Percentiles rank a stretch among this genome's conserved stretches.
Evolutionary conservation across 2,797 vertebrate genomes (phyloP).

Genomic region (Spinus olivaceus): DNA sequence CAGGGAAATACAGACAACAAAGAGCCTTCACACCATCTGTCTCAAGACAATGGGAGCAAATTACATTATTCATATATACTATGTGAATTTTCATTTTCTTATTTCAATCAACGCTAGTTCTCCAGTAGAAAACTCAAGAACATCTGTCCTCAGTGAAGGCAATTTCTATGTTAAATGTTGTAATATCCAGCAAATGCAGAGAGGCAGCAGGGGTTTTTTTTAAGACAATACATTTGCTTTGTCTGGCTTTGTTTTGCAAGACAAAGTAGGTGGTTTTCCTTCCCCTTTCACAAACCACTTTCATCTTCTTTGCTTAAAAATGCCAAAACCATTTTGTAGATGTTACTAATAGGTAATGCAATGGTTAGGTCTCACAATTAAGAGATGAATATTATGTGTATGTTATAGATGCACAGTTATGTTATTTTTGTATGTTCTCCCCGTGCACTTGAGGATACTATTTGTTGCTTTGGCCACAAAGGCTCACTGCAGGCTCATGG

Average conservation of each 20-base stretch:
- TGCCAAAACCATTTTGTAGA: not conserved
- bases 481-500: too few species aligned
- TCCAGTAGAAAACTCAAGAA: not conserved
- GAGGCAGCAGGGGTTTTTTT: not conserved
- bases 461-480: not conserved
- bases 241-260: constrained; percentile 13
- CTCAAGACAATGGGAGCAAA: constrained; percentile 4
- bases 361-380: not conserved
- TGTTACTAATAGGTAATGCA: not conserved
- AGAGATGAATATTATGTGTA: not conserved
- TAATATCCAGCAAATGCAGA: not conserved
- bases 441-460: not conserved
- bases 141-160: not conserved
- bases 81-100: not conserved
- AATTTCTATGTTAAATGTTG: not conserved
- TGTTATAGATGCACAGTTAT: not conserved
- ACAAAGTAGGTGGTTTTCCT: not conserved
- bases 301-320: not conserved
- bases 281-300: not conserved
- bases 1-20: not conserved
- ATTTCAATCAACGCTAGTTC: constrained; percentile 20
- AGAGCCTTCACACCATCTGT: not conserved
- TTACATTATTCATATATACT: not conserved
- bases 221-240: not conserved
- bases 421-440: not conserved